Conservation (phyloP, 2,888 invertebrate species). For the Parascotia fuliginaria region DNA sequence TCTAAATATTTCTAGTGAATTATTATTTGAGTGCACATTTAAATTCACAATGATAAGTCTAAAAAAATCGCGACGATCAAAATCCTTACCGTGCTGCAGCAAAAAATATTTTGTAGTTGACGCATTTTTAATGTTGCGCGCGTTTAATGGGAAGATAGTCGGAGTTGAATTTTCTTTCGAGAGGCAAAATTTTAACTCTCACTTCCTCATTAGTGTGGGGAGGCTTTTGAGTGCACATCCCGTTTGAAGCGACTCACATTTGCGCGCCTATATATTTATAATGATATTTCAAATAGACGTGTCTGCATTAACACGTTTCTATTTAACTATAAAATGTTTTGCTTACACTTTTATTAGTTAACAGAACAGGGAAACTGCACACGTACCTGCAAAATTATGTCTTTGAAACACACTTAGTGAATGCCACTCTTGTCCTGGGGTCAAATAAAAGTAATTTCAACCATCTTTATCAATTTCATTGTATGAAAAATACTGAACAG, state of each 20-base stretch:
- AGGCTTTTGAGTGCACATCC: conserved; percentile 67
- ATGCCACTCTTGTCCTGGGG: background rate
- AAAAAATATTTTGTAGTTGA: conserved; percentile 43
- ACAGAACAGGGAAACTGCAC: too few species aligned
- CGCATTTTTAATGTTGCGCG: conserved; percentile 59
- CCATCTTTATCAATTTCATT: background rate
- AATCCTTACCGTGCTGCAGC: conserved; percentile 21
- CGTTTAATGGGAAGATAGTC: conserved; percentile 62
- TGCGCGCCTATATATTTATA: conserved; percentile 47
- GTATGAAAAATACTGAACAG: background rate
- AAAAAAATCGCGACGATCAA: conserved; percentile 12
- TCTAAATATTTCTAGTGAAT: background rate
- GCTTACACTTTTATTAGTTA: background rate
- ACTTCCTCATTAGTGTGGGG: conserved; percentile 68
- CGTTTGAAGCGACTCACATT: conserved; percentile 59
- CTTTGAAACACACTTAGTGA: too few species aligned
- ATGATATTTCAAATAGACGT: conserved; percentile 5
- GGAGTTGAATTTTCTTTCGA: conserved; percentile 63
- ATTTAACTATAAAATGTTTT: background rate
- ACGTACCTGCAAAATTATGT: too few species aligned
- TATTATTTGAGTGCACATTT: background rate
- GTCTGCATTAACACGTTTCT: background rate
- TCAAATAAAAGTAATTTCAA: background rate
- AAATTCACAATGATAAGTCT: conserved; percentile 18
- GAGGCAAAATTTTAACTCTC: conserved; percentile 65